Percentiles rank a stretch among this genome's conserved stretches.
phyloP scores from a whole-genome alignment of 2,888 invertebrate species.

The Drosophila ezoana region DNA sequence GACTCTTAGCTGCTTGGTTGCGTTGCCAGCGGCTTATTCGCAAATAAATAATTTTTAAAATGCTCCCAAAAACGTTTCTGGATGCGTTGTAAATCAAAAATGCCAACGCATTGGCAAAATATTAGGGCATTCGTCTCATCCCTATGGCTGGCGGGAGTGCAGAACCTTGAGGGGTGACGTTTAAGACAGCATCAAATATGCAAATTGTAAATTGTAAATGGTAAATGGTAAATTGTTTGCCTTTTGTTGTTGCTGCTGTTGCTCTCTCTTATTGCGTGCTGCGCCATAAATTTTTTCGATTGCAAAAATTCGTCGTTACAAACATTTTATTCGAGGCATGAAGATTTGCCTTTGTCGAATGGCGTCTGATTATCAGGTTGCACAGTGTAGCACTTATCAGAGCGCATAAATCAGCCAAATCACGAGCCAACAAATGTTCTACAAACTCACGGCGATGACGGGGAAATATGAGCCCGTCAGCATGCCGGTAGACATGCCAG shows the following conservation, averaged over 20 bases:
- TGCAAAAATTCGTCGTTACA: constrained; percentile 36
- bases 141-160: neutral
- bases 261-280: constrained; percentile 26
- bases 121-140: constrained; percentile 25
- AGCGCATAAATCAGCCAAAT: constrained; percentile 78
- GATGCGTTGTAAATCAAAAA: constrained; percentile 71
- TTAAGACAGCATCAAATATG: constrained; percentile 70
- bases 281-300: constrained; percentile 40
- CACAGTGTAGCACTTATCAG: constrained; percentile 62
- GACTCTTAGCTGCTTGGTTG: constrained; percentile 54
- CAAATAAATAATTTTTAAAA: constrained; percentile 61
- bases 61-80: constrained; percentile 41
- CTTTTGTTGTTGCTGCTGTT: constrained; percentile 26
- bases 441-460: constrained; percentile 41
- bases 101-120: constrained; percentile 63
- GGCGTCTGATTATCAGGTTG: constrained; percentile 58
- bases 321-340: constrained; percentile 58
- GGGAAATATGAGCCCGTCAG: neutral
- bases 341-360: constrained; percentile 26
- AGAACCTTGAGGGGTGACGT: constrained; percentile 35
- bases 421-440: constrained; percentile 72
- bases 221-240: constrained; percentile 47
- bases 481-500: constrained; percentile 10
- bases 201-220: constrained; percentile 63
- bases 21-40: constrained; percentile 32